Percentiles rank a stretch among this genome's conserved stretches.
phyloP scores from a whole-genome alignment of 2,797 vertebrate genomes.

The Sebastes jordani region DNA sequence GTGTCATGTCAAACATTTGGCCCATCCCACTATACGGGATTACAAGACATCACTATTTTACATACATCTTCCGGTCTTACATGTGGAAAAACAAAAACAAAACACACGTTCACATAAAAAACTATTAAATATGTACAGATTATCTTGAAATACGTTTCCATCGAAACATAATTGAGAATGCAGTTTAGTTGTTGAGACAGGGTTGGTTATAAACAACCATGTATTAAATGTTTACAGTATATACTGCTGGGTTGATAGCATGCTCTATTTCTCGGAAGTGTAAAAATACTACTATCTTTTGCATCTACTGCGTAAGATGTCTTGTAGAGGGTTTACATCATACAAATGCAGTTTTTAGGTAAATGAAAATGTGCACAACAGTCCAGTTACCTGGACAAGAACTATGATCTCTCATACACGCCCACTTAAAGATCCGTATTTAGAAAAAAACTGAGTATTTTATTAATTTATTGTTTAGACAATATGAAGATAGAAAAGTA shows the following conservation, averaged over 20 bases:
- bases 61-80: neutral
- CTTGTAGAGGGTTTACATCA: neutral
- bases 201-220: neutral
- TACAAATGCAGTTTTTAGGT: neutral
- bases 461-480: neutral
- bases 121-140: no score
- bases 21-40: neutral
- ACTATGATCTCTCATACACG: neutral
- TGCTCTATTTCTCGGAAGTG: neutral
- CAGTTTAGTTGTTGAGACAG: no score
- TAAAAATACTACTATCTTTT: neutral
- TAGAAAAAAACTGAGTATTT: neutral
- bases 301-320: neutral
- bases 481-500: neutral
- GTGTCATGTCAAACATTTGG: neutral
- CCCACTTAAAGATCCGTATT: neutral
- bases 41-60: neutral
- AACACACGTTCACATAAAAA: no score
- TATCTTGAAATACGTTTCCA: no score
- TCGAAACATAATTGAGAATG: no score
- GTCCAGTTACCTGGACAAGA: neutral
- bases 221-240: neutral
- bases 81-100: neutral
- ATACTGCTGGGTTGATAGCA: neutral
- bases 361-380: neutral